These are phyloP conservation scores for Helobdella robusta DNA, from an alignment of 2,888 invertebrate genomes.

Conservation along the genomic window DNA sequence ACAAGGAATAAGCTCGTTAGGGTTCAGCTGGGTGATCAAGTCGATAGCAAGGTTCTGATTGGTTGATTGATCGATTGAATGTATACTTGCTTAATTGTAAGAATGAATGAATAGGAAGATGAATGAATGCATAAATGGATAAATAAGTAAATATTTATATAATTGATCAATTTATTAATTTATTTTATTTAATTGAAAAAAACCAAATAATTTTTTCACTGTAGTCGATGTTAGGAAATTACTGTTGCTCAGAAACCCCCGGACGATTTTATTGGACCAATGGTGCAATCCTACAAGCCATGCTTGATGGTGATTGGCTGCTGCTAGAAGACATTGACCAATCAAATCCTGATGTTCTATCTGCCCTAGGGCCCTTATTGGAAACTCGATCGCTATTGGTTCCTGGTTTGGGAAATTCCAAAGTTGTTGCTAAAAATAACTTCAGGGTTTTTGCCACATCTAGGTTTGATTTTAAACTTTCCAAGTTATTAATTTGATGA, in stretches of 20 bases:
- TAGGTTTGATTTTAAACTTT: slow-evolving; percentile 49
- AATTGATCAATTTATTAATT: slow-evolving; percentile 1
- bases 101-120: not conserved
- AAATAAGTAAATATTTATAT: not conserved
- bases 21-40: slow-evolving; percentile 90
- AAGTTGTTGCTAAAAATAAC: slow-evolving; percentile 67
- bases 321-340: slow-evolving; percentile 89
- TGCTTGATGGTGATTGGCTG: slow-evolving; percentile 62
- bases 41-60: slow-evolving; percentile 70
- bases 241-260: slow-evolving; percentile 87
- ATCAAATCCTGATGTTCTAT: slow-evolving; percentile 83
- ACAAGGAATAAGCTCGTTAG: slow-evolving; percentile 57
- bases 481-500: not conserved
- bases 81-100: not conserved
- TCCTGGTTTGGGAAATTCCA: slow-evolving; percentile 72
- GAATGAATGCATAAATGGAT: not conserved
- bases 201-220: not conserved
- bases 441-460: slow-evolving; percentile 89
- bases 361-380: slow-evolving; percentile 71
- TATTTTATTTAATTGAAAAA: not conserved
- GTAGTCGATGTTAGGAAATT: slow-evolving; percentile 73
- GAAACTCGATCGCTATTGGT: slow-evolving; percentile 73
- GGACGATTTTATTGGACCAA: slow-evolving; percentile 95
- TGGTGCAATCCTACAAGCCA: slow-evolving; percentile 72
- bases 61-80: not conserved